A percentile compares a stretch with the other conserved stretches of the same genome.
Evolutionary conservation across 2,113 vertebrate genomes (phyloP).

Genomic region (Hydropotes inermis): DNA sequence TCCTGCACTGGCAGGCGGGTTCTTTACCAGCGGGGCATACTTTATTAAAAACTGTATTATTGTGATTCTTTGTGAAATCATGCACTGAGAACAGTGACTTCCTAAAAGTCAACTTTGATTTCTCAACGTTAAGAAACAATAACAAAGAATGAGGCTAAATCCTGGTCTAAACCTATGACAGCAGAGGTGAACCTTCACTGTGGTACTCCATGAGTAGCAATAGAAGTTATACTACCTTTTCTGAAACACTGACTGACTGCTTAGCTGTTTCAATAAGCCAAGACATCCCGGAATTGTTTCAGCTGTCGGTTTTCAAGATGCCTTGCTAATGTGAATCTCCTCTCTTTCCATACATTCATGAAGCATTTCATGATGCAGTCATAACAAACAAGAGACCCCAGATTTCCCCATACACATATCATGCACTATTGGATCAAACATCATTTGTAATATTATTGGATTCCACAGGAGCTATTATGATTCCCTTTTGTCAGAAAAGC

Average conservation of each 20-base stretch:
- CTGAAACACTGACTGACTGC: background rate
- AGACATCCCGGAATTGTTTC: background rate
- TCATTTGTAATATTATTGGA: conserved; percentile 64
- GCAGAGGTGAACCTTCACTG: background rate
- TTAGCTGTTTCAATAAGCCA: background rate
- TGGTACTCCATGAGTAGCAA: background rate
- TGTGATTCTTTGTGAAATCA: background rate
- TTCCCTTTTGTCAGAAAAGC: conserved; percentile 60
- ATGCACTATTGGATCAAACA: conserved; percentile 45
- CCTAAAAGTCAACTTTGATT: background rate
- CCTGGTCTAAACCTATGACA: background rate
- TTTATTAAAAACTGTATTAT: background rate
- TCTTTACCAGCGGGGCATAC: background rate
- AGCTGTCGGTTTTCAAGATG: background rate
- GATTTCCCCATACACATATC: background rate
- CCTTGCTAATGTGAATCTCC: background rate
- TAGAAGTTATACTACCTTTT: background rate
- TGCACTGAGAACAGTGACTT: background rate
- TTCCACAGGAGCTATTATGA: conserved; percentile 60
- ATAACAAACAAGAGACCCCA: conserved; percentile 1
- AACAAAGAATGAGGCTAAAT: background rate
- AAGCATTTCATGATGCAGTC: conserved; percentile 37
- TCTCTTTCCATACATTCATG: background rate
- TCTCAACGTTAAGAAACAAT: background rate
- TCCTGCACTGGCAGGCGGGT: background rate